Base-by-base conservation (phyloP, 1,140 invertebrate genomes). In the Lasioglossum baleicum region DNA sequence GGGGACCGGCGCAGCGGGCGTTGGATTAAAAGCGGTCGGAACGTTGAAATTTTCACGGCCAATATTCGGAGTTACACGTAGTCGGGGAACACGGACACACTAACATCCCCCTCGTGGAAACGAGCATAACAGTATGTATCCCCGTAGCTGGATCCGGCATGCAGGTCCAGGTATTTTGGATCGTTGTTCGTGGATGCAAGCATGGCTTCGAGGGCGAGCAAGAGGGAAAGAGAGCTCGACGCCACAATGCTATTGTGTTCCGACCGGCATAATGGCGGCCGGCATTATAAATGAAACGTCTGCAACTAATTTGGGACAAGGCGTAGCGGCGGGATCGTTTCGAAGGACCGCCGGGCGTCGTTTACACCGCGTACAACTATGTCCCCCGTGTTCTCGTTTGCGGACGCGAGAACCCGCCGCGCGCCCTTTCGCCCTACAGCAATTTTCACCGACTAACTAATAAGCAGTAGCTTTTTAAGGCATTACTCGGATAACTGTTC, bases 251-350 rank as follows among this genome's bases (percentile, higher is more conserved):
- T 87, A 90, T 90, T 90, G 88, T 90, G 76, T 75, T 17, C 74
- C 58, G 79, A 71, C 80, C 83, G 88, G 83, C 86, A 90, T 90
- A 91, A 92, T 91, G 88, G 86, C 84, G 80, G 80, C 88, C 82
- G 35, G 87, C 80, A 89, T 92, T 92, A 92, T 91, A 92, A 92
- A 92, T 90, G 90, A 88, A 90, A 91, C 85, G 91, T 91, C 90
- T 91, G 91, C 90, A 88, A 91, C 90, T 92, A 92, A 92, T 92
- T 92, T 92, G 88, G 86, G 83, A 84, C 90, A 83, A 88, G 88
- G 84, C 88, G 87, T 63, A 71, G 61, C 85, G 81, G 83, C 72
- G 83, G 83, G 83, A 82, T 69, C 83, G 66, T 17, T 58, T 63
- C 77, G 63, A 67, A 67, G 75, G 80, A 76, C 31, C 71, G 75